phyloP scores from a whole-genome alignment of 1,140 invertebrate species.

The Heliconius himera region DNA sequence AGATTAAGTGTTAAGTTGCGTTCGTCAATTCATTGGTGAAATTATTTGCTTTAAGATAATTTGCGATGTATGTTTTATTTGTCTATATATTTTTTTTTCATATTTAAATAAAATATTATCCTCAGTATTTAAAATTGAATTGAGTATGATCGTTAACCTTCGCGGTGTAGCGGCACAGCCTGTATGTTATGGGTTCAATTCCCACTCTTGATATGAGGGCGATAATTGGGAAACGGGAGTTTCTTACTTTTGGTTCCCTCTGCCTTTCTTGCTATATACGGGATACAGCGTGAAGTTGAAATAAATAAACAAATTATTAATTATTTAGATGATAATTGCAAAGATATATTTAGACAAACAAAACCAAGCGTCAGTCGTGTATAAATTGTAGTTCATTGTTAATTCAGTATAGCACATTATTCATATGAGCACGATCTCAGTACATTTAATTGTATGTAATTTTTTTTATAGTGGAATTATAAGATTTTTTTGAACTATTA shows the following conservation, averaged over 20 bases:
- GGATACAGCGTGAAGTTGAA: too few relatives aligned
- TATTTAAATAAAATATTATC: neutral
- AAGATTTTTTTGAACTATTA: slow-evolving; percentile 36
- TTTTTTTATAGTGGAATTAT: slow-evolving; percentile 36
- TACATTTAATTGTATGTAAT: slow-evolving; percentile 52
- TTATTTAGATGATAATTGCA: neutral
- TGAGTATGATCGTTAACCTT: neutral
- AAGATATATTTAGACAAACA: slow-evolving; percentile 6
- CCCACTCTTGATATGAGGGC: too few relatives aligned
- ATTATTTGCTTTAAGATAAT: slow-evolving; percentile 1
- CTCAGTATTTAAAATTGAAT: neutral
- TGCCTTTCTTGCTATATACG: too few relatives aligned
- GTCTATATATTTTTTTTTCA: neutral
- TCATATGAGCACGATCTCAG: slow-evolving; percentile 74
- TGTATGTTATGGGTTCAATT: too few relatives aligned
- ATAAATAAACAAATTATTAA: neutral
- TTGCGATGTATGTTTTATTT: neutral
- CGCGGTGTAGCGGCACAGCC: too few relatives aligned
- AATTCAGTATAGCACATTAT: slow-evolving; percentile 51
- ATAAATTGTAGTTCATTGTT: slow-evolving; percentile 30
- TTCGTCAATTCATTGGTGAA: neutral
- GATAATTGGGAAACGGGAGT: too few relatives aligned
- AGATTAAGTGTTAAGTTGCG: neutral
- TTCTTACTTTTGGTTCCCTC: too few relatives aligned
- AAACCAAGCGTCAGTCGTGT: slow-evolving; percentile 20